Base-by-base conservation (phyloP, 2,113 vertebrate species). In the Phyllopteryx taeniolatus region DNA sequence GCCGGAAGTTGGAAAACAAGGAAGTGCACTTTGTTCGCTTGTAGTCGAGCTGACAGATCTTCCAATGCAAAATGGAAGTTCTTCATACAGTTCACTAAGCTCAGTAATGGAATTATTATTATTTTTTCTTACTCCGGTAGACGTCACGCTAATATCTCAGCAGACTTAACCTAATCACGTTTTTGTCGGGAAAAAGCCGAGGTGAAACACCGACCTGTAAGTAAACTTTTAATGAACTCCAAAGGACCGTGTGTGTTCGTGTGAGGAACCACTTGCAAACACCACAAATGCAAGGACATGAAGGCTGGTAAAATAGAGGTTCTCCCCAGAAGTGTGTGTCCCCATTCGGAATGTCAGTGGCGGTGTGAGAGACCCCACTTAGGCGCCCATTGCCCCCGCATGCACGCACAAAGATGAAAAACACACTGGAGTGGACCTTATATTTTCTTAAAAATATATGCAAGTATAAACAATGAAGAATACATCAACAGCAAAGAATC, bases 11-110 rank as follows among this genome's bases (percentile, higher is more conserved):
- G 33, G 53, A 67, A 44, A 67, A 92, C 39, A 85, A 81, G 92
- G 91, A 93, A 92, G 92, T 91, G 77, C 88, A 79, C 39, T 67
- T 44, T n/a, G 77, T n/a, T 76, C 56, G 61, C 62, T 27, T 35
- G 15, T 79, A 62, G 27, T 7, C 14, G 1, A 20, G 47, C 8
- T 54, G 57, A 15, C 62, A 17, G 1, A 20, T 51, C 8, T 49
- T 61, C n/a, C 62, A 17, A 59, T 62, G 5, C 53, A 14, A 78
- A 77, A 67, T 64, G 49, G 85, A 81, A 84, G 59, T 57, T 46
- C n/a, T 68, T 31, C 54, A 56, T 44, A 67, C 43, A 47, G 74
- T 31, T 39, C 49, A 3, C 42, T 43, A 49, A 67, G 76, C 39
- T 39, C 49, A 3, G 44, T 43, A 49, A 67, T 39, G 43, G 14